Conservation (phyloP, 1,140 invertebrate genomes). For the Theocolax elegans region DNA sequence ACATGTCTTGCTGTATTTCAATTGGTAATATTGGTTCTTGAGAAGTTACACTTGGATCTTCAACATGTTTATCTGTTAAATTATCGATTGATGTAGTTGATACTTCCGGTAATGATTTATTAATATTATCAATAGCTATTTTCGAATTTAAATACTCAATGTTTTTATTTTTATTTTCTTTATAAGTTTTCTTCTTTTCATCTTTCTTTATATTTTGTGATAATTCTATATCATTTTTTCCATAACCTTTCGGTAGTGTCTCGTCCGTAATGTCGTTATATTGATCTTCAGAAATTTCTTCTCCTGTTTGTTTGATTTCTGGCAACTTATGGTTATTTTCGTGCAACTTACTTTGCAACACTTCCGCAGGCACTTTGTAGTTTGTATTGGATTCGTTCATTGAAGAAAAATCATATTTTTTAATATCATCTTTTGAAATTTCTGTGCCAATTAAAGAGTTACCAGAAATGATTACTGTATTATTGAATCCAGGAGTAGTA, state of each 20-base stretch:
- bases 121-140: background rate
- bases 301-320: slow-evolving; percentile 44
- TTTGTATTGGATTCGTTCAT: background rate
- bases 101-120: background rate
- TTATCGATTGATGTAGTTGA: background rate
- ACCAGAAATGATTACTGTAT: background rate
- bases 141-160: slow-evolving; percentile 5
- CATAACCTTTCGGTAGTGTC: slow-evolving; percentile 45
- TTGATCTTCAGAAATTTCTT: slow-evolving; percentile 60
- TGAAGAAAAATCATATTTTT: background rate
- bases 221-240: slow-evolving; percentile 43
- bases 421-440: background rate
- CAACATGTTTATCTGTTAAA: slow-evolving; percentile 47
- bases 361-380: background rate
- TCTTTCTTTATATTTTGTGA: slow-evolving; percentile 34
- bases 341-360: background rate
- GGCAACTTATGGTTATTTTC: background rate
- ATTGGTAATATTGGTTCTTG: slow-evolving; percentile 61
- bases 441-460: background rate
- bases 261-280: slow-evolving; percentile 64
- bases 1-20: slow-evolving; percentile 61
- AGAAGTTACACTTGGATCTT: slow-evolving; percentile 58
- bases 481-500: background rate
- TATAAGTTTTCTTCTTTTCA: slow-evolving; percentile 38
- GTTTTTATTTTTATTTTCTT: slow-evolving; percentile 34